phyloP scores from a whole-genome alignment of 1,140 invertebrate genomes.

The Polypedilum vanderplanki region DNA sequence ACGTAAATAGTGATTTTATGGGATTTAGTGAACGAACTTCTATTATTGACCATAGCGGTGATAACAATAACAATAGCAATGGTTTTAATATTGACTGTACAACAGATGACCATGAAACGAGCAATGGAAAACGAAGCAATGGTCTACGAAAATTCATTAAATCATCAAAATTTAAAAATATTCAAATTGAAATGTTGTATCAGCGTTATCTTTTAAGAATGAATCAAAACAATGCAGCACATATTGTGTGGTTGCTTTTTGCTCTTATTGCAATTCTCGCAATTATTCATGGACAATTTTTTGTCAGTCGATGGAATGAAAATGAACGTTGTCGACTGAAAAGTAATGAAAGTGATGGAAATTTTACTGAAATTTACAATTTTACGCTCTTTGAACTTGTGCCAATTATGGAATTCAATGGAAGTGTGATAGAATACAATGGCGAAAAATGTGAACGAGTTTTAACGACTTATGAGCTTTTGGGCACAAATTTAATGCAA shows the following conservation, averaged over 20 bases:
- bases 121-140: background rate
- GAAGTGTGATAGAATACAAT: background rate
- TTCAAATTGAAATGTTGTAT: conserved; percentile 80
- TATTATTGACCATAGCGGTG: background rate
- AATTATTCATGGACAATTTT: conserved; percentile 47
- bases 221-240: conserved; percentile 84
- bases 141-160: conserved; percentile 8
- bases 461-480: conserved; percentile 23
- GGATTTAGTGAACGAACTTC: background rate
- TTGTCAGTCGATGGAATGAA: conserved; percentile 38
- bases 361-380: conserved; percentile 34
- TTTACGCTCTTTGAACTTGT: conserved; percentile 24
- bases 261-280: conserved; percentile 59
- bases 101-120: background rate
- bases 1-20: conserved; percentile 5
- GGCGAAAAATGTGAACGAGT: background rate
- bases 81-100: background rate
- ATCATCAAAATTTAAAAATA: conserved; percentile 32
- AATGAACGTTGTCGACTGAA: background rate
- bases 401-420: background rate
- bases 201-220: conserved; percentile 87
- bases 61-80: conserved; percentile 5
- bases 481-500: conserved; percentile 22
- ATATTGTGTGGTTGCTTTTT: conserved; percentile 68
- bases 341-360: conserved; percentile 34